phyloP scores from a whole-genome alignment of 2,113 vertebrate species.

The Todiramphus saurophagus region DNA sequence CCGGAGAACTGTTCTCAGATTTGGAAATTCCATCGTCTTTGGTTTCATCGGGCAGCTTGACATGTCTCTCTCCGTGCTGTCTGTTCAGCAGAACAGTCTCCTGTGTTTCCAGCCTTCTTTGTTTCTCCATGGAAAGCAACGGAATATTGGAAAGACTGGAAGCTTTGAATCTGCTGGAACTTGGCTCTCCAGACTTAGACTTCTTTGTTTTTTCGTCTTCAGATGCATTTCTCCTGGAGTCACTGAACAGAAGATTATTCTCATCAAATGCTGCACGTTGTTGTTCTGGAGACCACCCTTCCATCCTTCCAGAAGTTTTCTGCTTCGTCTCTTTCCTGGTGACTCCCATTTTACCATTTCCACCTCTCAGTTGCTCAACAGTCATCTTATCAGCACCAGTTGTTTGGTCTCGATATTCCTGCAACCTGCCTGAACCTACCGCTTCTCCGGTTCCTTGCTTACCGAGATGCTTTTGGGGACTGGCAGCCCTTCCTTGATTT shows the following conservation, averaged over 20 bases:
- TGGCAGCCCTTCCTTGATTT: constrained; percentile 62
- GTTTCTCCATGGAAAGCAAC: constrained; percentile 39
- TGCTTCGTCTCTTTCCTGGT: constrained; percentile 14
- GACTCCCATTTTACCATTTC: constrained; percentile 31
- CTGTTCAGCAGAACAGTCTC: background rate
- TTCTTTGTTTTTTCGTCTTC: constrained; percentile 21
- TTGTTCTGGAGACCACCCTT: constrained; percentile 28
- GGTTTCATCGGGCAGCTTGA: constrained; percentile 41
- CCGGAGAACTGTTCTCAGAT: constrained; percentile 65
- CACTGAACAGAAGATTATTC: background rate
- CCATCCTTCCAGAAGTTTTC: background rate
- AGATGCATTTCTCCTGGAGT: background rate
- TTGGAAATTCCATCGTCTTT: constrained; percentile 59
- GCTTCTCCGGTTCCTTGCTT: constrained; percentile 43
- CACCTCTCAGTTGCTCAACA: constrained; percentile 59
- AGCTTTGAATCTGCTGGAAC: constrained; percentile 61
- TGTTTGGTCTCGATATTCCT: background rate
- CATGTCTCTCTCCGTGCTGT: background rate
- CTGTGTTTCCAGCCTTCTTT: constrained; percentile 8
- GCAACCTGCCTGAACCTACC: background rate
- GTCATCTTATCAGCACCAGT: background rate
- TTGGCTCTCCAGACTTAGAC: background rate
- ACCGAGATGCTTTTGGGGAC: constrained; percentile 76
- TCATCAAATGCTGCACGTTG: background rate
- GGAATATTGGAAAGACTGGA: constrained; percentile 68